Evolutionary conservation across 2,797 vertebrate species (phyloP), one percentile per base, ranked within the genome.

Genomic region (Clarias pachynema): DNA sequence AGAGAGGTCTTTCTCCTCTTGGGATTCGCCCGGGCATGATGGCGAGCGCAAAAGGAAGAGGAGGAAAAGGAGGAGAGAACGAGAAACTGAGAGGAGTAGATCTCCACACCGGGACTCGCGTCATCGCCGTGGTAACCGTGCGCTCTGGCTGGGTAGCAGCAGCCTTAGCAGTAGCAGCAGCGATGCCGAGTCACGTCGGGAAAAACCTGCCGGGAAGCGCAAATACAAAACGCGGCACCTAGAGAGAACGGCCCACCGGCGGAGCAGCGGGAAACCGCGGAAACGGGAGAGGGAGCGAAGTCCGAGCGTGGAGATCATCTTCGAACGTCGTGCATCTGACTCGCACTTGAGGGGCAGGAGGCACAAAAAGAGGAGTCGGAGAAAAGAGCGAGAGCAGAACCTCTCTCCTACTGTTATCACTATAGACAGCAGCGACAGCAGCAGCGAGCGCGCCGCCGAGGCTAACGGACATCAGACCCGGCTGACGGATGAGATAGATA

Each of bases 201-300:
- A 94, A 72, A 96, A 95, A 87, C 94, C 94, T 0, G 93, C 97
- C 20, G 98, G 98, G 5, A 99, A 99, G 91, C 96, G 97, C 85
- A 99, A 99, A 89, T 98, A 98, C 85, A 99, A 99, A 94, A 97
- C 96, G 6, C 95, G 96, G 4, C 97, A 99, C 91, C 91, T 99
- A 88, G 98, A 99, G 87, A 7, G 89, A 91, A 29, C 70, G 2
- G 89, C 85, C 2, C 86, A 18, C 31, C 81, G 85, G 6, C 74
- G 80, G 63, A 78, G 77, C 84, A 31, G 85, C 92, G 26, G 95
- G 94, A 89, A 94, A 53, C 20, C 10, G 94, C 37, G 34, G 83
- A 89, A 81, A 96, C 89, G 88, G 93, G 82, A 59, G n/a, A 72
- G 59, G 10, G 91, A 94, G 79, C 92, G 96, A 73, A 97, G 97